Base-by-base conservation (phyloP, 2,888 invertebrate species). In the Anticlea derivata region DNA sequence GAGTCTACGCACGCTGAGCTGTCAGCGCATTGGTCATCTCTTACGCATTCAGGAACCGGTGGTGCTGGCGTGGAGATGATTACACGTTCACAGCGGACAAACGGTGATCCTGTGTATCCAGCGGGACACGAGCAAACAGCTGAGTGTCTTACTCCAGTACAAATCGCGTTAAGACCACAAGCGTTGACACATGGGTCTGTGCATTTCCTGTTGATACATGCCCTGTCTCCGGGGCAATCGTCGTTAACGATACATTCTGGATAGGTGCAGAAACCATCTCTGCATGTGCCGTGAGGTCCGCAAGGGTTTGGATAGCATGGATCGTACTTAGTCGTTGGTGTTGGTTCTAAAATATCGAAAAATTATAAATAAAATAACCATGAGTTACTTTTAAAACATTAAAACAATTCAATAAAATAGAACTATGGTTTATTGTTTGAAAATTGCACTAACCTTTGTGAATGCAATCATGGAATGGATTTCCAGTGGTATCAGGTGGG, bases 241-340 rank as follows among this genome's bases (percentile, higher is more conserved):
- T 95, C 95, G 72, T 97, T 97, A 56, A 96, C 94, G 5, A 96
- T 91, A 78, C 97, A 97, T 80, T 97, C 97, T 0, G 96, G 97
- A 78, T 96, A 97, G 5, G 92, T 90, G 66, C 95, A 95, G 52
- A 90, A 86, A 11, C 94, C 93, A 46, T 92, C 92, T 35, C 92
- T 92, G 63, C 95, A 95, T 37, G 92, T 87, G 26, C 94, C 93
- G 71, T 94, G 94, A 46, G 93, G 92, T 44, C 94, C 94, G 72
- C 95, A 95, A 2, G 95, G 95, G 39, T 93, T 93, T 17, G 95
- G 95, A 60, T 92, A 91, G 71, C 95, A 95, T 2, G 94, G 94
- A 69, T 94, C 94, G 59, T 80, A 81, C 7, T 68, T 65, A 17
- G 86, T 68, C 11, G 83, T 74, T 57, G 83, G 75, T 61, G 65